Conservation (phyloP, 2,113 vertebrate genomes). For the Accipiter cooperii region DNA sequence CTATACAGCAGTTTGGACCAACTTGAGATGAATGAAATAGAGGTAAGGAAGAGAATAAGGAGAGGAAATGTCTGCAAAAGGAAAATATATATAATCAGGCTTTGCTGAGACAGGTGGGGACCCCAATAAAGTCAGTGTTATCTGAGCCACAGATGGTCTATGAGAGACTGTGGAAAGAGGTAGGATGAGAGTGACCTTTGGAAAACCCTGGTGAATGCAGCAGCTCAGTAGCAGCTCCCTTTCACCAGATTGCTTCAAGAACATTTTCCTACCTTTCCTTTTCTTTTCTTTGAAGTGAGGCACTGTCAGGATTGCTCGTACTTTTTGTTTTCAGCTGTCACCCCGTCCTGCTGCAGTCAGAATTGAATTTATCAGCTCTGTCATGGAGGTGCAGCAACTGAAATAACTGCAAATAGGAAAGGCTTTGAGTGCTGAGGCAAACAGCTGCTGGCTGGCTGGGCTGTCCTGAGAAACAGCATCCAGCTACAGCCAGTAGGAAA, state of each 20-base stretch:
- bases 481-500: background rate
- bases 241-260: background rate
- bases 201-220: background rate
- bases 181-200: background rate
- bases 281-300: conserved; percentile 11
- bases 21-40: background rate
- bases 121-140: background rate
- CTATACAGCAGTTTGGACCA: background rate
- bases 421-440: background rate
- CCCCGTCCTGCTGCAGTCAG: background rate
- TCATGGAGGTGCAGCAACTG: background rate
- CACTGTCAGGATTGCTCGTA: conserved; percentile 14
- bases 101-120: background rate
- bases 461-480: background rate
- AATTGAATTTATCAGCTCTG: conserved; percentile 24
- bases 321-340: conserved; percentile 48
- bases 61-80: background rate
- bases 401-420: conserved; percentile 26
- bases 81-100: background rate
- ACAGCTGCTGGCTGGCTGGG: background rate
- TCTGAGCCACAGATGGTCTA: background rate
- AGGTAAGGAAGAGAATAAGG: background rate
- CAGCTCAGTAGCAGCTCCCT: background rate
- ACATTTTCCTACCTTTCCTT: background rate
- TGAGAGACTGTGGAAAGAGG: background rate